A percentile compares a stretch with the other conserved stretches of the same genome.
phyloP scores from a whole-genome alignment of 2,888 invertebrate genomes.

The Platyscelio sp. region DNA sequence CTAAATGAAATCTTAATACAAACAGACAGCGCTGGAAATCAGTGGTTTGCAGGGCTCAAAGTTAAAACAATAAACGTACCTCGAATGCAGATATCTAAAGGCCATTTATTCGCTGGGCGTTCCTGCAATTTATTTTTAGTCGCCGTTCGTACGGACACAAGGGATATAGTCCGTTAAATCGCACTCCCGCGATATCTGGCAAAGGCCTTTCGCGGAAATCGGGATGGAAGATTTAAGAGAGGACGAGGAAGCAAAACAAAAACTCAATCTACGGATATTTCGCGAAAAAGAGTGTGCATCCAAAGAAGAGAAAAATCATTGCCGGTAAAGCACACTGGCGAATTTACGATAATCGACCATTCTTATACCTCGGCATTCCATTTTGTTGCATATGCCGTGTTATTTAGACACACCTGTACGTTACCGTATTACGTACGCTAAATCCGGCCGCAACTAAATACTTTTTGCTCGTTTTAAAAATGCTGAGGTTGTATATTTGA shows the following conservation, averaged over 20 bases:
- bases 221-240: conserved; percentile 65
- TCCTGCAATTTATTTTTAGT: conserved; percentile 73
- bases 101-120: conserved; percentile 78
- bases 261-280: conserved; percentile 62
- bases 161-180: conserved; percentile 65
- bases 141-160: conserved; percentile 53
- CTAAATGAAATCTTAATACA: conserved; percentile 74
- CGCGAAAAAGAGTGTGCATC: conserved; percentile 42
- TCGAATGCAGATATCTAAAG: conserved; percentile 80
- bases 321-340: conserved; percentile 50
- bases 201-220: conserved; percentile 68
- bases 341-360: conserved; percentile 69
- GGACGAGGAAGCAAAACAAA: conserved; percentile 59
- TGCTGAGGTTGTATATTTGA: not conserved
- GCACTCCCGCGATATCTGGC: conserved; percentile 64
- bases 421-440: conserved; percentile 47
- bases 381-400: conserved; percentile 63
- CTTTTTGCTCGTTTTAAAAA: conserved; percentile 23
- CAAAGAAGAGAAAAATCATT: conserved; percentile 64
- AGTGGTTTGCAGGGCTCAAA: conserved; percentile 71
- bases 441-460: conserved; percentile 42
- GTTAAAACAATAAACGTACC: conserved; percentile 81
- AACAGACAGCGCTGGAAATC: conserved; percentile 69
- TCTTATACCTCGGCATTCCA: conserved; percentile 60
- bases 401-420: conserved; percentile 58